Base-by-base conservation (phyloP, 2,797 vertebrate genomes). In the Acrossocheilus wenchowensis region DNA sequence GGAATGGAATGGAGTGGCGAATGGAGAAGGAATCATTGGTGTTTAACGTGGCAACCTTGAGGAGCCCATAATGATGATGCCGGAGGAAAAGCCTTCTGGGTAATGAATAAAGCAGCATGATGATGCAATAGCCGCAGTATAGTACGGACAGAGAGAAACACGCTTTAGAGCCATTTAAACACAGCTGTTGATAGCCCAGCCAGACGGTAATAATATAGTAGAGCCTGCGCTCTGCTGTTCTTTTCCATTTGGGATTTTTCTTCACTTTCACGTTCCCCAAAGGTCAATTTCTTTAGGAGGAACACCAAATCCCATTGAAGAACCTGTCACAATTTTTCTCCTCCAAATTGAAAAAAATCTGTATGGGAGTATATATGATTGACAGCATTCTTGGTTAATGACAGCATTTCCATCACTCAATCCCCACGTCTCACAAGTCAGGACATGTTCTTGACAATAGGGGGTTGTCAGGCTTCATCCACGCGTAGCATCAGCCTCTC, bases 161-260 rank as follows among this genome's bases (percentile, higher is more conserved):
- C 14, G 43, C 84, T 85, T 84, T 75, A 87, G 60, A 83, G 14
- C 62, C 54, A 88, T 79, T 86, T 81, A 80, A 66, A 83, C 74
- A 86, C 87, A 82, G 80, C 87, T 85, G 88, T 75, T 85, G 87
- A 89, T 85, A 89, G 87, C 81, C 86, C 88, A 81, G 81, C 83
- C 69, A 86, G 86, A 86, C 50, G 23, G 45, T 86, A 90, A 89
- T 89, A 88, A 86, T 50, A 85, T 57, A 73, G 52, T 81, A 57
- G 57, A 72, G 69, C 66, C 50, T 57, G 73, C 23, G 6, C 30
- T 52, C 17, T 66, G 78, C 17, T 71, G 50, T 77, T 75, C 62
- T 84, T 80, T 84, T 86, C 82, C 87, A 78, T 82, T 71, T 86
- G 84, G 79, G 83, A 85, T 21, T 66, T 81, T 87, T 87, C 34